These are phyloP conservation scores for Lucinisca nassula DNA, from an alignment of 2,888 invertebrate genomes.

Conservation along the genomic window DNA sequence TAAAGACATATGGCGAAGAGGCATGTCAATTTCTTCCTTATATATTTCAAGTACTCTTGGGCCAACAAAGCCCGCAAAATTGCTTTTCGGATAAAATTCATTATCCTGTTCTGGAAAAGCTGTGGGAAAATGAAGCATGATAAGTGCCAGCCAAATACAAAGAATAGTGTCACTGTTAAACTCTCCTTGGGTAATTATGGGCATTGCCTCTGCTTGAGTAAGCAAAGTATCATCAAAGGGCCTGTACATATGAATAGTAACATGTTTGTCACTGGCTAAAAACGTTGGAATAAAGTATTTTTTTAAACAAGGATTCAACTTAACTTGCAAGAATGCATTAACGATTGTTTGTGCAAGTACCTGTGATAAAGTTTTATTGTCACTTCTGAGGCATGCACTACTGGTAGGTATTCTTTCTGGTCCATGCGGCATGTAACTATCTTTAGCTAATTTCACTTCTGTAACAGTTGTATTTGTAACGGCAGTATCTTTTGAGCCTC, in stretches of 20 bases:
- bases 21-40: background rate
- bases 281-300: no score
- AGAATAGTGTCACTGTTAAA: background rate
- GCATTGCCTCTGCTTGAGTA: background rate
- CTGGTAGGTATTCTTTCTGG: background rate
- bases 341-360: background rate
- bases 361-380: background rate
- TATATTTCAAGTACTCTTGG: background rate
- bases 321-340: background rate
- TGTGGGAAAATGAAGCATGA: background rate
- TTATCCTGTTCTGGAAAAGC: background rate
- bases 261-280: background rate
- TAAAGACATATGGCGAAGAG: background rate
- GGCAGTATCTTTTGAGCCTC: background rate
- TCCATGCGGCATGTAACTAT: background rate
- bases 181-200: background rate
- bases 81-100: background rate
- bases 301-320: background rate
- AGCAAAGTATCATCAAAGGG: background rate
- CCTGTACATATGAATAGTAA: background rate
- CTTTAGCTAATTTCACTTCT: background rate
- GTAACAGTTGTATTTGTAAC: no score
- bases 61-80: background rate
- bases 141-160: background rate
- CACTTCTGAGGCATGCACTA: background rate